phyloP scores from a whole-genome alignment of 1,140 invertebrate genomes.

The Leptinotarsa undecemlineata region DNA sequence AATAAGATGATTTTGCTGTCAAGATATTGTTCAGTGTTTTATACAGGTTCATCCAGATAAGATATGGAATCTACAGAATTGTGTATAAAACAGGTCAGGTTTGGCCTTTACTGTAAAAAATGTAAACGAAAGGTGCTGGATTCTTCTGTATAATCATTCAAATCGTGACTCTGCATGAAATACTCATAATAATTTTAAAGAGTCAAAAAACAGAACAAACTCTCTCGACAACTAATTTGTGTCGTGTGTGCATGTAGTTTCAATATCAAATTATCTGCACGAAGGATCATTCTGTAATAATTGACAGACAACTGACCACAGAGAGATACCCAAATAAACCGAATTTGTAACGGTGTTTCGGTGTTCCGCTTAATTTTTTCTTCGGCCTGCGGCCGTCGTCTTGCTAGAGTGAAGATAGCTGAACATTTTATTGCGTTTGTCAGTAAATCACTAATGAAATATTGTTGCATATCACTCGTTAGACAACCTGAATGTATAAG shows the following conservation, averaged over 20 bases:
- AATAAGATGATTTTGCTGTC: no score
- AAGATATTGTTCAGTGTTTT: no score
- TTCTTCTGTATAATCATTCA: no score
- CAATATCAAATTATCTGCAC: not conserved
- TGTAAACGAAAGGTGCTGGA: no score
- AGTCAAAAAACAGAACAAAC: no score
- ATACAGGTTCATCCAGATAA: no score
- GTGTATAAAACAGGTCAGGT: no score
- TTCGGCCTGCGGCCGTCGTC: not conserved
- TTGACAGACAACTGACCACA: slow-evolving; percentile 11
- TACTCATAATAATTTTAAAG: no score
- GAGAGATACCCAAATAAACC: not conserved
- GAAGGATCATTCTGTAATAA: slow-evolving; percentile 2
- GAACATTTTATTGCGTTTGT: not conserved
- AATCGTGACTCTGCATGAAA: no score
- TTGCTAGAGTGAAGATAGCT: not conserved
- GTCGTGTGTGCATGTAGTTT: not conserved
- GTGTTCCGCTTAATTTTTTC: not conserved
- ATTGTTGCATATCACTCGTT: no score
- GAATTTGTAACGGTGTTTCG: slow-evolving; percentile 7
- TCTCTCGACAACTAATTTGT: not conserved
- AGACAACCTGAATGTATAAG: not conserved
- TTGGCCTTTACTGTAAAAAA: no score
- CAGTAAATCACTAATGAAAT: slow-evolving; percentile 12
- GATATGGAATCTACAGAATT: no score